Evolutionary conservation across 2,888 invertebrate genomes (phyloP), one percentile per base, ranked within the genome.

Genomic region (Hemaris fuciformis): DNA sequence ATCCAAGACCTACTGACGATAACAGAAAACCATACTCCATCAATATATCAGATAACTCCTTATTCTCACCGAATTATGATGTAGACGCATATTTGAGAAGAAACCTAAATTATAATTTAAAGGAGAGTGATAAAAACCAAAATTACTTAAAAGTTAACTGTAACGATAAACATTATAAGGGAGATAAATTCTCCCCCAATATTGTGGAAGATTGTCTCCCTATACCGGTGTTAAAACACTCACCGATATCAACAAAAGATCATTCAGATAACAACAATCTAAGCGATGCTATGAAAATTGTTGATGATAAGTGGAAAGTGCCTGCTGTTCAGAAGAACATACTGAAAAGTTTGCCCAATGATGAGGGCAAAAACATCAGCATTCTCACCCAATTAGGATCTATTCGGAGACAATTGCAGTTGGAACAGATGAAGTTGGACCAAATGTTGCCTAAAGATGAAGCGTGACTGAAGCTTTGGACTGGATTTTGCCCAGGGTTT

Each of bases 381-480:
- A 94, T 95, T 63, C 73, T 95, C 65, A 95, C 95, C 0, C 95
- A 95, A 76, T 80, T 95, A 41, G 95, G 95, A 0, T 95, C 95
- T 13, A 95, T 95, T 62, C 81, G 95, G 43, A 89, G 95, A 70
- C 95, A 95, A 71, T 74, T 95, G 71, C 95, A 95, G 69, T 85
- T 95, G 46, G 95, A 95, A 63, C 95, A 95, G 76, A 76, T 95
- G 63, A 93, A 93, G 69, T 82, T 94, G 67, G 94, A 95, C 80
- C 89, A 88, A 72, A 82, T 86, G 85, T 41, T 79, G 45, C 66
- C 73, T 0, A 85, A 83, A 63, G 76, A 77, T 20, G 79, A 78
- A 57, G 73, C 68, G 23, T 48, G 23, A 38, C 46, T 57, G 53
- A 53, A 15, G 53, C 31, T 53, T 15, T 53, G 53, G 53, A 27